A percentile compares a stretch with the other conserved stretches of the same genome.
Conservation (phyloP, 2,888 invertebrate species). For the Drosophila anceps region DNA sequence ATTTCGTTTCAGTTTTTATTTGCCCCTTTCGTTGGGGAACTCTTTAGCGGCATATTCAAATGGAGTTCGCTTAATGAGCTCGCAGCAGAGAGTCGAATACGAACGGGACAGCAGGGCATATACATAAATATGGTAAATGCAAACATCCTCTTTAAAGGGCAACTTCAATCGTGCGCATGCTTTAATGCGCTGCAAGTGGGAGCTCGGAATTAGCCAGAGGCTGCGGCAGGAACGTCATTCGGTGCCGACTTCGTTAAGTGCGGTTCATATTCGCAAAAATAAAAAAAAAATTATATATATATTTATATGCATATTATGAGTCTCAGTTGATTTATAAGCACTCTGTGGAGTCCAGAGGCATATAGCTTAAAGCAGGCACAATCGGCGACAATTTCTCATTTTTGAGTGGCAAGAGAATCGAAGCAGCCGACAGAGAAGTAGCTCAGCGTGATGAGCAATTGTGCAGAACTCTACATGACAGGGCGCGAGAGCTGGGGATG, state of each 20-base stretch:
- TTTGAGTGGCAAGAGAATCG: slow-evolving; percentile 30
- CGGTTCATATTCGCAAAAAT: slow-evolving; percentile 37
- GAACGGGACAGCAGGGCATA: slow-evolving; percentile 40
- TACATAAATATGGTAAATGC: slow-evolving; percentile 62
- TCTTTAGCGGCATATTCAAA: slow-evolving; percentile 27
- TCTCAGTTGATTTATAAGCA: slow-evolving; percentile 68
- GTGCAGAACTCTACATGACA: slow-evolving; percentile 54
- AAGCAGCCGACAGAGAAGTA: slow-evolving; percentile 17
- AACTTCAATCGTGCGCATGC: slow-evolving; percentile 41
- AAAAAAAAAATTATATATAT: slow-evolving; percentile 15
- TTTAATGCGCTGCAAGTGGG: slow-evolving; percentile 39
- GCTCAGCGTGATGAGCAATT: slow-evolving; percentile 70
- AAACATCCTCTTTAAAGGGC: slow-evolving; percentile 64
- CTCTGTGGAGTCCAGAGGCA: not conserved
- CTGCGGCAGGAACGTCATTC: slow-evolving; percentile 10
- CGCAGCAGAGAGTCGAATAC: slow-evolving; percentile 23
- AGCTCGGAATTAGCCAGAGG: slow-evolving; percentile 30
- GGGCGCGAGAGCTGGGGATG: not conserved
- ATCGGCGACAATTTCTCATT: slow-evolving; percentile 71
- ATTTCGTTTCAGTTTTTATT: not conserved
- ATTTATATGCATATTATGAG: slow-evolving; percentile 63
- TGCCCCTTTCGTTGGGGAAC: slow-evolving; percentile 6
- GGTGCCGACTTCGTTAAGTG: slow-evolving; percentile 58
- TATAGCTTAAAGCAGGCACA: not conserved
- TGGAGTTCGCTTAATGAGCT: slow-evolving; percentile 56